Evolutionary conservation across 2,797 vertebrate species (phyloP), one percentile per base, ranked within the genome.

Genomic region (Tympanoctomys barrerae): DNA sequence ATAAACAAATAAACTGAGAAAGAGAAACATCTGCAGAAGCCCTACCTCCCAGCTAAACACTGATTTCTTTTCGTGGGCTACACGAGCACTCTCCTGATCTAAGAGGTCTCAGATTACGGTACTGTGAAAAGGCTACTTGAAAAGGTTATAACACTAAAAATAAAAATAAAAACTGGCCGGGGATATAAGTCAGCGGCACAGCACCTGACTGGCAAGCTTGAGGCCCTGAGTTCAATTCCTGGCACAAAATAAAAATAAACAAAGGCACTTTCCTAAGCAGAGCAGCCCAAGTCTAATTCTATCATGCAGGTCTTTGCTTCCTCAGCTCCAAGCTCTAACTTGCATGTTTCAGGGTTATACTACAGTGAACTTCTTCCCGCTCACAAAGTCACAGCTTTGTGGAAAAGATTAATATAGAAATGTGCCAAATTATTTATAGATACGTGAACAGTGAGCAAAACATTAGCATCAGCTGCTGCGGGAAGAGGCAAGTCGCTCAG

Each of bases 371-470:
- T 39, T 71, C 97, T 90, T 97, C 89, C 96, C 91, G 14, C 91
- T 90, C 96, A 59, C 0, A 0, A 81, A 97, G 87, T 39, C 96
- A 78, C 31, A 94, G 88, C 85, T 95, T 39, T 52, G 87, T 79
- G 78, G 91, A 97, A 97, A 96, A 28, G n/a, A 88, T 92, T 89
- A 94, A 89, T 90, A 90, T 71, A 90, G 90, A 52, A 97, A 89
- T 71, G 54, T 96, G 96, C 85, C 97, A 97, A 96, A 96, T 91
- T 91, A 97, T 83, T 97, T 96, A 95, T 94, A 95, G 96, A 95
- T 62, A 81, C 39, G 77, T 73, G 71, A 96, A 96, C 3, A 96
- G 73, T 13, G 54, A 97, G 95, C 64, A 94, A 97, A 97, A 97
- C 89, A 96, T 39, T 28, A 59, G 59, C 88, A 84, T 87, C 90